A percentile compares a stretch with the other conserved stretches of the same genome.
These are phyloP conservation scores for Argynnis bischoffii DNA, from an alignment of 2,888 invertebrate genomes.

Conservation along the genomic window DNA sequence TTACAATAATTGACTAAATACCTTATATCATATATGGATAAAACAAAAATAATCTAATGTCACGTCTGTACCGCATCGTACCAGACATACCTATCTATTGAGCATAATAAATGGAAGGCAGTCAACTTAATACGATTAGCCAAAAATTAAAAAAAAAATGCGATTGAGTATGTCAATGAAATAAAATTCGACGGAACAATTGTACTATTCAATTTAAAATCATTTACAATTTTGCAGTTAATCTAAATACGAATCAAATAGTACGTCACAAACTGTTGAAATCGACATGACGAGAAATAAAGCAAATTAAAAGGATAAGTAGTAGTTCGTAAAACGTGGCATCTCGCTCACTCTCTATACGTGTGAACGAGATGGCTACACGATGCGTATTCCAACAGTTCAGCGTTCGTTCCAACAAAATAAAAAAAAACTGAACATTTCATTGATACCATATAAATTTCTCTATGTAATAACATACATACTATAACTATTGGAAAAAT, in stretches of 20 bases:
- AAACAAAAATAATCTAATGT: constrained; percentile 64
- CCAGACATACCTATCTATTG: constrained; percentile 71
- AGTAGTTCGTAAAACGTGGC: constrained; percentile 2
- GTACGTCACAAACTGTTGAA: constrained; percentile 15
- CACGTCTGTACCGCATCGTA: constrained; percentile 46
- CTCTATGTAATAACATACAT: constrained; percentile 44
- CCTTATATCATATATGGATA: constrained; percentile 70
- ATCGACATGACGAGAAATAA: constrained; percentile 11
- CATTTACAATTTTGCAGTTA: constrained; percentile 4
- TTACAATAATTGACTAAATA: constrained; percentile 81
- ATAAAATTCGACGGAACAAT: constrained; percentile 45
- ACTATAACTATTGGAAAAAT: constrained; percentile 48
- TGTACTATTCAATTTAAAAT: constrained; percentile 29
- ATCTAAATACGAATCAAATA: constrained; percentile 9
- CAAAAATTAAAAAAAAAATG: constrained; percentile 61
- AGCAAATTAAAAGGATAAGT: neutral
- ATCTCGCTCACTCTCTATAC: constrained; percentile 13
- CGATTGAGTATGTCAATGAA: constrained; percentile 71
- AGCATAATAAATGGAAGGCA: constrained; percentile 78
- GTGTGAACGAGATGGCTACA: constrained; percentile 5
- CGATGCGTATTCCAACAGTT: constrained; percentile 10
- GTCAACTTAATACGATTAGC: constrained; percentile 67
- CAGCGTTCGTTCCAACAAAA: neutral
- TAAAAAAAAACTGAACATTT: constrained; percentile 42
- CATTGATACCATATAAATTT: constrained; percentile 40